A percentile compares a stretch with the other conserved stretches of the same genome.
phyloP scores from a whole-genome alignment of 2,113 vertebrate genomes.

The Siniperca knerii region DNA sequence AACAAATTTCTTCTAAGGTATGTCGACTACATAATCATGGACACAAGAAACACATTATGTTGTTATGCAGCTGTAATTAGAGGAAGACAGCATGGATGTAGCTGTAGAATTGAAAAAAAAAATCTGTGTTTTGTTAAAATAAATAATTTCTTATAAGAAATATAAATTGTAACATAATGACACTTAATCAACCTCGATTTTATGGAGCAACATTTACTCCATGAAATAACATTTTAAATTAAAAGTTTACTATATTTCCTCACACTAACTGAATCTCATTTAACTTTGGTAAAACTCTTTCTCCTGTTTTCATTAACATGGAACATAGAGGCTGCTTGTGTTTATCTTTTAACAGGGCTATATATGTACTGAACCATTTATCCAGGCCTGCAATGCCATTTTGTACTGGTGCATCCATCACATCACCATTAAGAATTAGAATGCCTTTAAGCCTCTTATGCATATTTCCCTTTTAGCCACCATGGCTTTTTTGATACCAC shows the following conservation, averaged over 20 bases:
- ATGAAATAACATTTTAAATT: background rate
- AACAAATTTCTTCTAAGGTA: slow-evolving; percentile 3
- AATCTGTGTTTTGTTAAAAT: background rate
- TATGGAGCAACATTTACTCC: background rate
- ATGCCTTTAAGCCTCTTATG: slow-evolving; percentile 74
- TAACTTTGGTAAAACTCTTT: slow-evolving; percentile 10
- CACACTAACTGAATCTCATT: background rate
- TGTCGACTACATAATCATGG: background rate
- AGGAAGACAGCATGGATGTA: background rate
- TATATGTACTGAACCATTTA: slow-evolving; percentile 52
- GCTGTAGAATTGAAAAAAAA: background rate
- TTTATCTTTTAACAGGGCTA: slow-evolving; percentile 41
- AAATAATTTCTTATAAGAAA: background rate
- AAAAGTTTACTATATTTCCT: background rate
- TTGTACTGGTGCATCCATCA: slow-evolving; percentile 59
- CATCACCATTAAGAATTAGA: slow-evolving; percentile 67
- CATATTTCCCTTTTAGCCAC: slow-evolving; percentile 51
- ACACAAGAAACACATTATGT: background rate
- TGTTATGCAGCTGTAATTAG: background rate
- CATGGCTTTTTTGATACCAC: slow-evolving; percentile 40
- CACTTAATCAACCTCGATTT: slow-evolving; percentile 10
- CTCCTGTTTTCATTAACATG: slow-evolving; percentile 21
- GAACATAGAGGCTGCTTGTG: slow-evolving; percentile 17
- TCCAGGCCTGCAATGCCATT: slow-evolving; percentile 36
- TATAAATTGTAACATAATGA: background rate